phyloP scores from a whole-genome alignment of 2,888 invertebrate genomes.

The Rhamphomyia laevipes region DNA sequence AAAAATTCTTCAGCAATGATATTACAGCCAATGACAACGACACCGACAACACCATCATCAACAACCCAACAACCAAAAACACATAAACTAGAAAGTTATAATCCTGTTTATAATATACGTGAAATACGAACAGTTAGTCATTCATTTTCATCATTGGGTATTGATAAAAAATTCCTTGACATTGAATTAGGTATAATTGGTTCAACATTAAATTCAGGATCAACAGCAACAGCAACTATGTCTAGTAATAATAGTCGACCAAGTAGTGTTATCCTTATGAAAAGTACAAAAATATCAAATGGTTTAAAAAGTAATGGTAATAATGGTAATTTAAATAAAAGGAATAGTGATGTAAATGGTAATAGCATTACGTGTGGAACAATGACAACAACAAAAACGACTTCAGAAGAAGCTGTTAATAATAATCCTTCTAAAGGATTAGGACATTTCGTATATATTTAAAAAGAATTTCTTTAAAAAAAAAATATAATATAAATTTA shows the following conservation, averaged over 20 bases:
- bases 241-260: constrained; percentile 20
- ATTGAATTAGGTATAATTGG: constrained; percentile 22
- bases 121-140: constrained; percentile 35
- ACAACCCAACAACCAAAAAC: constrained; percentile 5
- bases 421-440: constrained; percentile 36
- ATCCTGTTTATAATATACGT: constrained; percentile 37
- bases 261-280: constrained; percentile 20
- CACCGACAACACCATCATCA: not conserved
- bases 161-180: constrained; percentile 36
- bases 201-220: not conserved
- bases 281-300: constrained; percentile 12
- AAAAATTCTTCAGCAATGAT: constrained; percentile 20
- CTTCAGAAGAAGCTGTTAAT: constrained; percentile 30
- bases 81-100: constrained; percentile 24
- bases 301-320: constrained; percentile 15
- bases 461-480: constrained; percentile 7
- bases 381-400: constrained; percentile 2
- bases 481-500: too few species aligned
- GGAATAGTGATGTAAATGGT: constrained; percentile 2
- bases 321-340: constrained; percentile 8
- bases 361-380: not conserved
- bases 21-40: not conserved
- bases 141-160: constrained; percentile 37
- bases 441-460: constrained; percentile 37
- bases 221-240: constrained; percentile 4